Conservation (phyloP, 2,113 vertebrate genomes). For the Himantopus leucocephalus region DNA sequence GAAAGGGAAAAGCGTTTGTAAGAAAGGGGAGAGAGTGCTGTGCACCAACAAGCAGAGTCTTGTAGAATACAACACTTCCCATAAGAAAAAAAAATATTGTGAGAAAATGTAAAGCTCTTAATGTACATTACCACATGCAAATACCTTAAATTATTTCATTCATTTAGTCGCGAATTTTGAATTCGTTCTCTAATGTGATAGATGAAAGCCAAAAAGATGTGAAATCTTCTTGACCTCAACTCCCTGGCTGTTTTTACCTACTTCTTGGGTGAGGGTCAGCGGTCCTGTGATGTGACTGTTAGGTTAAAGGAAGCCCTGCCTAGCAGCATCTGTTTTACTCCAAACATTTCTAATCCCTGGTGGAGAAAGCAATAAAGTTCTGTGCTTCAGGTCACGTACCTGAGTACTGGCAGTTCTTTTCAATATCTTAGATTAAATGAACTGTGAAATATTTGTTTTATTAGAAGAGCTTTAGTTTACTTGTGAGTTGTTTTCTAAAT, state of each 20-base stretch:
- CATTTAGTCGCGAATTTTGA: not conserved
- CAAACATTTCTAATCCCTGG: constrained; percentile 41
- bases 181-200: not conserved
- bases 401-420: constrained; percentile 75
- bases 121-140: not conserved
- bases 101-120: not conserved
- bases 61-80: not conserved
- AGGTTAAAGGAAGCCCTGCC: constrained; percentile 38
- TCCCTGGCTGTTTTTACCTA: not conserved
- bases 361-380: constrained; percentile 64
- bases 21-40: fast-evolving
- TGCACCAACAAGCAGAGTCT: not conserved
- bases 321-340: constrained; percentile 58
- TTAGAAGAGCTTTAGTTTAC: constrained; percentile 73
- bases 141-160: not conserved
- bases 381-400: constrained; percentile 73
- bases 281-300: not conserved
- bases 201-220: not conserved
- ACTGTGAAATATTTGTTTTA: constrained; percentile 81
- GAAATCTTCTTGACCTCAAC: not conserved
- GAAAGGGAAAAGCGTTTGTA: not conserved
- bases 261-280: not conserved
- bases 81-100: not conserved
- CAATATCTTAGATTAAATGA: constrained; percentile 80
- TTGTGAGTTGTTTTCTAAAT: constrained; percentile 68